Percentiles rank a stretch among this genome's conserved stretches.
Evolutionary conservation across 2,888 invertebrate genomes (phyloP).

Genomic region (Caenorhabditis uteleia): DNA sequence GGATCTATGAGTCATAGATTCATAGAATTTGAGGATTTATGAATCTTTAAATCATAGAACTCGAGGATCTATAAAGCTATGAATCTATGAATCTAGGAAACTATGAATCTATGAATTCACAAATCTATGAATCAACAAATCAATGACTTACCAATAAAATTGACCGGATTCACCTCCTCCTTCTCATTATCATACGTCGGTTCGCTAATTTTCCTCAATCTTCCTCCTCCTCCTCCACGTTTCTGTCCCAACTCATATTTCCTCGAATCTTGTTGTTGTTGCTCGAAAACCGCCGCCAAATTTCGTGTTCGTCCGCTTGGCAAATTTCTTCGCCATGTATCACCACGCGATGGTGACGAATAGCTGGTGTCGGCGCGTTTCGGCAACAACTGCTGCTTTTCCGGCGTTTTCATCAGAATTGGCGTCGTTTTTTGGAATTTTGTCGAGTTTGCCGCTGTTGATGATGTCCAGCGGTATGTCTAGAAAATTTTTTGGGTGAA

Average conservation of each 20-base stretch:
- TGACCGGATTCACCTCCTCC: slow-evolving; percentile 16
- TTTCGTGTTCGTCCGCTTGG: slow-evolving; percentile 8
- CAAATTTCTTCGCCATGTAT: slow-evolving; percentile 3
- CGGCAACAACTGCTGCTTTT: slow-evolving; percentile 9
- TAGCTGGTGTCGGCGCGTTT: slow-evolving; percentile 31
- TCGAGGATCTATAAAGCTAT: too few relatives aligned
- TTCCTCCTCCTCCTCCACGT: too few relatives aligned
- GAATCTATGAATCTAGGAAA: neutral
- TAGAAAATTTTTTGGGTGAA: neutral
- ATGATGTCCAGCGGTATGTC: slow-evolving; percentile 9
- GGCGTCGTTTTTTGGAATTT: too few relatives aligned
- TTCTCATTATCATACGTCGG: slow-evolving; percentile 32
- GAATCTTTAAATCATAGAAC: too few relatives aligned
- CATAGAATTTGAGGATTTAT: too few relatives aligned
- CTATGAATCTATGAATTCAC: too few relatives aligned
- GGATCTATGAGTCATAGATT: too few relatives aligned
- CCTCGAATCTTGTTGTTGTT: neutral
- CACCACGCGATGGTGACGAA: slow-evolving; percentile 25
- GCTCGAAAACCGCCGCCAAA: slow-evolving; percentile 5
- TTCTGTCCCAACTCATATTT: too few relatives aligned
- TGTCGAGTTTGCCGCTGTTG: too few relatives aligned
- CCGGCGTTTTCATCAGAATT: slow-evolving; percentile 10
- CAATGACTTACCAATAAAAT: slow-evolving; percentile 21
- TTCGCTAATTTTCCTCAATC: slow-evolving; percentile 21
- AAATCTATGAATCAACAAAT: neutral